Evolutionary conservation across 2,113 vertebrate species (phyloP).

Genomic region (Callaeas wilsoni): DNA sequence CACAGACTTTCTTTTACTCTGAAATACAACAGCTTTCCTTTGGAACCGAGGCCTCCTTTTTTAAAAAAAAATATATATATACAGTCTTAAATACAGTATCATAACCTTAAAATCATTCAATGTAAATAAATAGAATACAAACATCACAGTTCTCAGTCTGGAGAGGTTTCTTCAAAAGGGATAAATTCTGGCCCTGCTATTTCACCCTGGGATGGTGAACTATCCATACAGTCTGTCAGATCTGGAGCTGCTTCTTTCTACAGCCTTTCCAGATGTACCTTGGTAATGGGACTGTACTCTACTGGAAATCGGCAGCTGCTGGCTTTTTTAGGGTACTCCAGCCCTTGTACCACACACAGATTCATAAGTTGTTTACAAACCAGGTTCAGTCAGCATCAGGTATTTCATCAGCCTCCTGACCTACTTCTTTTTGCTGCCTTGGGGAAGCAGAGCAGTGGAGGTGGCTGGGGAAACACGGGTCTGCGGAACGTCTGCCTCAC

Average conservation of each 20-base stretch:
- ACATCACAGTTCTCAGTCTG: background rate
- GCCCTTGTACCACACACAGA: background rate
- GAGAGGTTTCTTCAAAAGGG: background rate
- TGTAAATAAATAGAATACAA: conserved; percentile 56
- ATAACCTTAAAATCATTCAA: background rate
- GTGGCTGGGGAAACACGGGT: background rate
- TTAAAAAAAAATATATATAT: background rate
- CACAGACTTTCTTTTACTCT: conserved; percentile 28
- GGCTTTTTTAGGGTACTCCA: background rate
- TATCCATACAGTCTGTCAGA: background rate
- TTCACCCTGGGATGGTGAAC: background rate
- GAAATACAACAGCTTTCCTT: background rate
- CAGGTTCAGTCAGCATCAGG: background rate
- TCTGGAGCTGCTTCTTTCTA: background rate
- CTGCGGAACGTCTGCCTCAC: rapidly evolving
- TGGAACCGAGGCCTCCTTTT: background rate
- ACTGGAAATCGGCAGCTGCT: background rate
- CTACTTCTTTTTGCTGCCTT: background rate
- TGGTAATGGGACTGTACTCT: background rate
- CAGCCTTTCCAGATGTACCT: conserved; percentile 26
- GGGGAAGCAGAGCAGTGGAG: background rate
- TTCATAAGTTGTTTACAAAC: background rate
- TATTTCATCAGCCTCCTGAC: background rate
- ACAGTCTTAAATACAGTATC: background rate
- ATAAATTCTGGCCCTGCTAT: background rate